Base-by-base conservation (phyloP, 2,113 vertebrate genomes). In the Menura novaehollandiae region DNA sequence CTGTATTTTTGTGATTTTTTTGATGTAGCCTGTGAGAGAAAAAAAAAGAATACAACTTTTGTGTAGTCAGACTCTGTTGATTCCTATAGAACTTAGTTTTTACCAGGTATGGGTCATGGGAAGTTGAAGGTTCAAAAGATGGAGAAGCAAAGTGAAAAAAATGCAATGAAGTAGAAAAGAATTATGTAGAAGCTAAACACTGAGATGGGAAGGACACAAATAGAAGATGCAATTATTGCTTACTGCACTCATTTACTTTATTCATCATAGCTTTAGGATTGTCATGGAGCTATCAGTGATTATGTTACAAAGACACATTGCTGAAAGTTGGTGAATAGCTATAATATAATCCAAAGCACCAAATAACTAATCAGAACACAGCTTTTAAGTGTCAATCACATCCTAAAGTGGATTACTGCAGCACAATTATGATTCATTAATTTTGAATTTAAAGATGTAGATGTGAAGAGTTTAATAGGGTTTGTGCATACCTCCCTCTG, bases 361-460 rank as follows among this genome's bases (percentile, higher is more conserved):
- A 79, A 93, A 85, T 89, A 93, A 73, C 68, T 84, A 66, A 90
- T 79, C 53, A 67, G 52, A 77, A 79, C 44, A 41, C 41, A 76
- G 27, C 58, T 95, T 90, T 93, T 74, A 88, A 93, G 62, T 75
- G 91, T 85, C 82, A 88, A 6, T 95, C 75, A 76, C 67, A 15
- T 76, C 20, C 39, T 85, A 86, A 88, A 93, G 33, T 85, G 37
- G 67, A 95, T 94, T 87, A 94, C 32, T 49, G 49, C 35, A 60
- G 15, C 37, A 82, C 8, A 85, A 82, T 85, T 82, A 68, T 39
- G 52, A 79, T 67, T 63, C 26, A 75, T 85, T 91, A 90, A 44
- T 75, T 91, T 59, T 67, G 5, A 79, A 75, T 90, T 72, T 33
- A 23, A 88, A 73, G 66, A 74, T 33, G 2, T 81, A 21, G 68